Conservation (phyloP, 2,113 vertebrate genomes). For the Cariama cristata region DNA sequence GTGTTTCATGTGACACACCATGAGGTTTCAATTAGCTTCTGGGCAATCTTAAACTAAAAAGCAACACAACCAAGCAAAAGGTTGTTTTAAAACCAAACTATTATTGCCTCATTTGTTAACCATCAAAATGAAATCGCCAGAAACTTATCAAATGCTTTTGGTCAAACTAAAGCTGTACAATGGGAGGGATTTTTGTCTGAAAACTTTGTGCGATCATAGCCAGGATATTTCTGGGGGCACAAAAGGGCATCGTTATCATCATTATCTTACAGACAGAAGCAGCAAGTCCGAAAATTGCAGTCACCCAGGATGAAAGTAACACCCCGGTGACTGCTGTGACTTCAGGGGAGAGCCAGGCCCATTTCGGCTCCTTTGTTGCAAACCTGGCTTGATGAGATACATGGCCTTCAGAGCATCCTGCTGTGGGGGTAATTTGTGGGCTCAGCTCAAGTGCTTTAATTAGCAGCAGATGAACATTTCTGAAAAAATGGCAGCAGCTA, state of each 20-base stretch:
- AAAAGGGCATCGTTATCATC: not conserved
- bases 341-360: not conserved
- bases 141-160: accelerated
- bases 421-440: not conserved
- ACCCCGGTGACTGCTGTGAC: not conserved
- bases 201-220: not conserved
- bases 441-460: not conserved
- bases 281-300: not conserved
- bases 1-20: not conserved
- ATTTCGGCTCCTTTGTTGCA: not conserved
- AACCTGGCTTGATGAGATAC: not conserved
- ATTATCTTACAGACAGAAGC: not conserved
- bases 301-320: not conserved
- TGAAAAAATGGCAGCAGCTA: not conserved
- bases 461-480: not conserved
- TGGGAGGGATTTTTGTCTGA: not conserved
- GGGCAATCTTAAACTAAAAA: not conserved
- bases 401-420: not conserved
- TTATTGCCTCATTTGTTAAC: not conserved
- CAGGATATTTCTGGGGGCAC: not conserved
- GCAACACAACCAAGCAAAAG: not conserved
- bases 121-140: not conserved
- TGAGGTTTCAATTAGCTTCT: not conserved
- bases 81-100: not conserved
- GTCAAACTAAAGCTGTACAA: not conserved